Conservation (phyloP, 2,113 vertebrate genomes). For the Bambusicola thoracicus region DNA sequence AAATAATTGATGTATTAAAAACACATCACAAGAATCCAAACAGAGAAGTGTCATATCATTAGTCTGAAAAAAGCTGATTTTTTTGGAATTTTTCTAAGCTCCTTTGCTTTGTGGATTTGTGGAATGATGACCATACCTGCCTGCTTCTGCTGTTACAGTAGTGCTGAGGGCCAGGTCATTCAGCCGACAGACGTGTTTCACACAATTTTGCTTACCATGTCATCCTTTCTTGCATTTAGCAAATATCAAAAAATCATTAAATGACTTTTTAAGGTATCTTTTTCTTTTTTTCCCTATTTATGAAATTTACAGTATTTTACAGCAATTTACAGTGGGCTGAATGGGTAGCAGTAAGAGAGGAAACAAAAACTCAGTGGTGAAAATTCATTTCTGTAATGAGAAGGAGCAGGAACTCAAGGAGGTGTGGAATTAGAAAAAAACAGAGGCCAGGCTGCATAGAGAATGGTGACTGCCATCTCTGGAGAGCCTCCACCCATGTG, state of each 20-base stretch:
- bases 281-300: neutral
- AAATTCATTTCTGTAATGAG: neutral
- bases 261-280: neutral
- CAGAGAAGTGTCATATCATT: neutral
- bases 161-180: slow-evolving; percentile 1
- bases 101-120: neutral
- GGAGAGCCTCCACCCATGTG: accelerated
- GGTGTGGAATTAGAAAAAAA: neutral
- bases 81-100: neutral
- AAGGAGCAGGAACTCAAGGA: neutral
- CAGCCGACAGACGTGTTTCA: neutral
- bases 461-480: neutral
- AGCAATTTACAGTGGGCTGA: neutral
- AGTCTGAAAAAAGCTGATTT: neutral
- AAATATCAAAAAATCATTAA: slow-evolving; percentile 13
- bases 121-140: neutral
- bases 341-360: neutral
- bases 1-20: slow-evolving; percentile 21
- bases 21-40: neutral
- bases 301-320: neutral
- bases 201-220: neutral
- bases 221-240: neutral
- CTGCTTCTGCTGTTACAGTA: neutral
- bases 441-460: neutral
- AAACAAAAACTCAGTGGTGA: neutral